Evolutionary conservation across 2,113 vertebrate species (phyloP), one percentile per base, ranked within the genome.

Genomic region (Cebus imitator): DNA sequence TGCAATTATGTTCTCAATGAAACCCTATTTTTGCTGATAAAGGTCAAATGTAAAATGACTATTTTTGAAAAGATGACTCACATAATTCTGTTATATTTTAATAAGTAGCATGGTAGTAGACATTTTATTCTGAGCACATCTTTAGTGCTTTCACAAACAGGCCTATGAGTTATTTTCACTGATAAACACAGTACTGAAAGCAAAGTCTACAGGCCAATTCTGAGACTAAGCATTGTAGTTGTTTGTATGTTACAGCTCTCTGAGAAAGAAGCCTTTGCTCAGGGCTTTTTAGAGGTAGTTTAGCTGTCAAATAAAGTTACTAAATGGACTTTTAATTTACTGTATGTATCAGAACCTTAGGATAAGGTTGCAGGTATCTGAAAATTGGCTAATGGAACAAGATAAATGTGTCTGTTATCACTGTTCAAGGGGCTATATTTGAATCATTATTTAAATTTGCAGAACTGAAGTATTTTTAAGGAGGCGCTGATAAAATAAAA

Each of bases 291-390:
- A 35, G 88, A 96, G 88, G 90, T 30, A 80, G 66, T 97, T 97
- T 95, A 83, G 97, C 95, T 98, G 96, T 95, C 97, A 96, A 91
- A 87, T 89, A 98, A 97, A 97, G 82, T 95, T 96, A 96, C 92
- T 95, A 97, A 98, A 95, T 95, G 97, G 86, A 27, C 83, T 98
- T 98, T 98, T 97, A 98, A 98, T 98, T 93, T 98, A 98, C 96
- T 97, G 88, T 97, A 97, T 97, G 91, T 98, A 97, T 98, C 87
- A 98, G 0, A 1, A 40, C 45, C 1, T 12, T 80, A 17, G 45
- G 94, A 95, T 93, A 95, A 94, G 95, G 70, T 96, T 96, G 85
- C n/a, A 82, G 75, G 32, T 0, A 30, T 94, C 83, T 96, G 90
- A 95, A 91, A 97, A 96, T 0, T 87, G 83, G 89, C 83, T 92